These are phyloP conservation scores for Psilopogon haemacephalus DNA, from an alignment of 2,113 vertebrate genomes.

Conservation along the genomic window DNA sequence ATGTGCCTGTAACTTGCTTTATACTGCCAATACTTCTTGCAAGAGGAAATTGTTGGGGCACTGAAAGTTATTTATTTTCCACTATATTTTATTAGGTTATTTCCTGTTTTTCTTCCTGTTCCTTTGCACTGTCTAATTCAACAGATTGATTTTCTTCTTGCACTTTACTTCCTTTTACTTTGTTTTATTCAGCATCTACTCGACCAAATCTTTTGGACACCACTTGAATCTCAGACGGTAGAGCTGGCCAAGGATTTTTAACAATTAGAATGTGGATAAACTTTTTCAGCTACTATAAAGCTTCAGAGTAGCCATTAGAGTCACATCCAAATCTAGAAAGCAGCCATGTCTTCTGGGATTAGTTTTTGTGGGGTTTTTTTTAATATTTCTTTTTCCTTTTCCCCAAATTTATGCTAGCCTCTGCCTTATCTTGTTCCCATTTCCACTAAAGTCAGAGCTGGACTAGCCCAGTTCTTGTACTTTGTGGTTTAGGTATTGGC, in stretches of 20 bases:
- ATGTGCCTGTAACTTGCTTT: conserved; percentile 24
- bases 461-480: background rate
- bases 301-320: background rate
- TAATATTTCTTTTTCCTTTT: background rate
- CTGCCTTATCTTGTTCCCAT: background rate
- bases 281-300: background rate
- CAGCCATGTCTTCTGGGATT: background rate
- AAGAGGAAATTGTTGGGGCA: conserved; percentile 65
- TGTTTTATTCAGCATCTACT: background rate
- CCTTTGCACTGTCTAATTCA: conserved; percentile 64
- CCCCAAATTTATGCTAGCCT: background rate
- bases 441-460: background rate
- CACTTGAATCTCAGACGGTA: background rate
- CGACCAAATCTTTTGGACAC: background rate
- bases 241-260: background rate
- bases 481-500: background rate
- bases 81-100: conserved; percentile 63
- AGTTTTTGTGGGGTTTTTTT: background rate
- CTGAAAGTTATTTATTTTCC: conserved; percentile 67
- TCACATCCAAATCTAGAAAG: background rate
- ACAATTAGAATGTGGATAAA: background rate
- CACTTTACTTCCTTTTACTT: conserved; percentile 28
- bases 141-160: conserved; percentile 64
- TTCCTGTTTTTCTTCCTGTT: conserved; percentile 71
- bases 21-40: conserved; percentile 31